Percentiles rank a stretch among this genome's conserved stretches.
These are phyloP conservation scores for Nematostella vectensis DNA, from an alignment of 92 coral and sea anemone species.

Conservation along the genomic window DNA sequence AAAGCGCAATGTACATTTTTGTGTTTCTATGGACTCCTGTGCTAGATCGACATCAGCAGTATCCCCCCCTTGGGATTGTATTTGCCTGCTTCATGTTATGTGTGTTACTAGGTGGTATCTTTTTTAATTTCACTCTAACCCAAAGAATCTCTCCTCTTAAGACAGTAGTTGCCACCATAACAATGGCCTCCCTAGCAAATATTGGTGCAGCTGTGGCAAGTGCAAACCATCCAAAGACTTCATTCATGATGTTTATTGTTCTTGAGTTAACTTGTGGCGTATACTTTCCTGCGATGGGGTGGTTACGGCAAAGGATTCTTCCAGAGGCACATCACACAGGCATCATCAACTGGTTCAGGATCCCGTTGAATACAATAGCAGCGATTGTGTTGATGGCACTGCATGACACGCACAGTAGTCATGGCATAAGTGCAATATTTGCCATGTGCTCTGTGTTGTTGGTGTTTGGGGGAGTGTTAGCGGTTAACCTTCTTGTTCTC, in stretches of 20 bases:
- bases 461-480: slow-evolving; percentile 65
- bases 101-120: slow-evolving; percentile 73
- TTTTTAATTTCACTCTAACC: slow-evolving; percentile 58
- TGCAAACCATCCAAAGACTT: slow-evolving; percentile 77
- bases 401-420: slow-evolving; percentile 94
- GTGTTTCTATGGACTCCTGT: slow-evolving; percentile 99
- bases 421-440: slow-evolving; percentile 92
- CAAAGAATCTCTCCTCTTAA: slow-evolving; percentile 59
- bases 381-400: slow-evolving; percentile 87
- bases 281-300: slow-evolving; percentile 98
- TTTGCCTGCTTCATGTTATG: slow-evolving; percentile 96
- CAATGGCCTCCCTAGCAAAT: slow-evolving; percentile 71
- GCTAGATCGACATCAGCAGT: slow-evolving; percentile 64
- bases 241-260: slow-evolving; percentile 77
- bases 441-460: slow-evolving; percentile 80
- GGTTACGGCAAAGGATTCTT: slow-evolving; percentile 84
- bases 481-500: slow-evolving; percentile 52
- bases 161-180: slow-evolving; percentile 53
- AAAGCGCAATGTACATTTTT: slow-evolving; percentile 95
- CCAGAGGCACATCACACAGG: slow-evolving; percentile 99
- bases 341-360: slow-evolving; percentile 97
- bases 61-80: slow-evolving; percentile 86
- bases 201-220: slow-evolving; percentile 84
- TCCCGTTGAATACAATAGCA: slow-evolving; percentile 85
- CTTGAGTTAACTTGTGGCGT: slow-evolving; percentile 89